Evolutionary conservation across 2,797 vertebrate genomes (phyloP), one percentile per base, ranked within the genome.

Genomic region (Tokudaia tokunoshimensis): DNA sequence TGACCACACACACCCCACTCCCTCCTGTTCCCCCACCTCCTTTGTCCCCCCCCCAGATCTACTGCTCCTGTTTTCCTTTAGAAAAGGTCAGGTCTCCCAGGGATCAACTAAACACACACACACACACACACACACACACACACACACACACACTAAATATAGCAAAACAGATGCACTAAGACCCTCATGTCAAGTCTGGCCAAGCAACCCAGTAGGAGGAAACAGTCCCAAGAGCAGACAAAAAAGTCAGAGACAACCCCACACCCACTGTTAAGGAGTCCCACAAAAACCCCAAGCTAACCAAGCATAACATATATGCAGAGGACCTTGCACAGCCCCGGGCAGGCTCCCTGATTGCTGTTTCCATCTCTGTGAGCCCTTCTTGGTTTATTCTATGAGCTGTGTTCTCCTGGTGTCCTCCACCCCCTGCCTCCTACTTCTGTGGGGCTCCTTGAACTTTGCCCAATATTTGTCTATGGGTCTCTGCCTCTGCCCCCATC

Each of bases 11-110:
- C 41, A 41, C 41, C 41, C 20, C 20, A 22, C n/a, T 24, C 47
- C n/a, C 3, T 4, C 55, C 12, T 0, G 1, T 24, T 37, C 6
- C n/a, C 3, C 22, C 79, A 12, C 9, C 4, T 31, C 19, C 50
- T 52, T 50, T 55, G 2, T 55, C 44, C 44, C 24, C 61, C 15
- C 26, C 26, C 47, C 47, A 80, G 50, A 57, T 55, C 34, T 52
- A n/a, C 52, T 57, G 50, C 4, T 52, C 47, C 47, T 15, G 8
- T 19, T 57, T 55, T 52, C 4, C 19, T 80, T 80, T 34, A 4
- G 10, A 57, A n/a, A 80, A n/a, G 34, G 12, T 20, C 52, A n/a
- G 34, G 34, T 2, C 10, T 57, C 50, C 79, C 79, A 81, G 52
- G 79, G 55, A 81, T 22, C 34, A 37, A 26, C n/a, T 22, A 37